Base-by-base conservation (phyloP, 1,140 invertebrate genomes). In the Drosophila neocordata region DNA sequence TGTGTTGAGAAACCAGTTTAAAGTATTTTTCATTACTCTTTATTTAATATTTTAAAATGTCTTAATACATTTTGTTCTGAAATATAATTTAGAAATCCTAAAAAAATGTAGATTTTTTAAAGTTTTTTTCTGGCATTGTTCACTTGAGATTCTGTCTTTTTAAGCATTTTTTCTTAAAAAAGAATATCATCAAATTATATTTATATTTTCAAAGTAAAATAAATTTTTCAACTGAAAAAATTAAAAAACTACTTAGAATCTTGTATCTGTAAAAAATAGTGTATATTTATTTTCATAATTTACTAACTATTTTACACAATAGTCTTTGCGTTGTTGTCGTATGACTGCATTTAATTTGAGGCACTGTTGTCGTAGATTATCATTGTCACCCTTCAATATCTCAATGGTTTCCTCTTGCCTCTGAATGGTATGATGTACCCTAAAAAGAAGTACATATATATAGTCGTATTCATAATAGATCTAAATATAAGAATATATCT, bases 361-460 rank as follows among this genome's bases (percentile, higher is more conserved):
- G 74, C 95, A 95, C 80, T 95, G 95, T 80, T 95, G 94, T 62
- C 95, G 93, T 27, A 95, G 92, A 12, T 94, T 94, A 56, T 94
- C 93, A 27, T 94, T 93, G 81, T 96, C 95, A 20, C 94, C 93
- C 24, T 94, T 94, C 1, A 96, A 90, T 68, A 95, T 93, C 65
- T 94, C 93, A 31, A 96, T 93, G 8, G 94, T 93, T 20, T 96
- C 94, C 84, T 97, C 95, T 92, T 97, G 97, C 51, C 95, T 94
- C 0, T 94, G 94, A 6, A 97, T 93, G 1, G 96, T 94, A 61
- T 96, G 93, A 92, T 96, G 96, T 41, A 97, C 95, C 77, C 96
- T 95, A 55, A 20, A 6, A 18, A 6, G 2, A 31, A 27, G 7
- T 0, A 20, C 1, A 34, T 18, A 1, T 15, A 31, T 57, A 38